A percentile compares a stretch with the other conserved stretches of the same genome.
phyloP scores from a whole-genome alignment of 2,888 invertebrate species.

The Hemicrepidius hirtus region DNA sequence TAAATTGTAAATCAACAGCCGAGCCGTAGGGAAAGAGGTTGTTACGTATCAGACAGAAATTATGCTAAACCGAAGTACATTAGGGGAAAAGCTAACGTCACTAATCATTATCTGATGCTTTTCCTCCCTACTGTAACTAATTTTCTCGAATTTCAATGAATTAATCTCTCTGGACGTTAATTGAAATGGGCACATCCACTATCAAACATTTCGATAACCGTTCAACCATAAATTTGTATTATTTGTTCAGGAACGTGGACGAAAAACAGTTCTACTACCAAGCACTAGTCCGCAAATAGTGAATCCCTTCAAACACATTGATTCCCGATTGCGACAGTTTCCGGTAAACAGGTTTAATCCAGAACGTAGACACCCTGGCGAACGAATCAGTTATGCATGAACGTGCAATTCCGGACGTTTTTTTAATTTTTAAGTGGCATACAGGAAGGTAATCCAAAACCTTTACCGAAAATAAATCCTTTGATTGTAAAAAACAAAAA shows the following conservation, averaged over 20 bases:
- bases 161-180: not conserved
- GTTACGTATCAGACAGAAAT: too few species aligned
- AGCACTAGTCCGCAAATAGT: conserved; percentile 14
- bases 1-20: too few species aligned
- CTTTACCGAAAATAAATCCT: too few species aligned
- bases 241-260: not conserved
- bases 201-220: not conserved
- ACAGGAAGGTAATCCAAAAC: too few species aligned
- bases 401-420: not conserved
- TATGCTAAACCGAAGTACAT: too few species aligned
- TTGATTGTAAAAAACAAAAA: too few species aligned
- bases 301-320: conserved; percentile 24
- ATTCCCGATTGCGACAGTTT: conserved; percentile 19
- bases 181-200: not conserved
- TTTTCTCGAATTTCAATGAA: not conserved
- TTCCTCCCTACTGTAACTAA: too few species aligned
- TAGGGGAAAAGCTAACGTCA: too few species aligned
- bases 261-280: conserved; percentile 5
- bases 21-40: too few species aligned
- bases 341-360: conserved; percentile 28
- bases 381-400: conserved; percentile 15
- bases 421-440: too few species aligned
- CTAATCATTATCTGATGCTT: too few species aligned
- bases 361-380: not conserved
- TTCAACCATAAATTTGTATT: conserved; percentile 1